phyloP scores from a whole-genome alignment of 2,113 vertebrate genomes.

The Reinhardtius hippoglossoides region DNA sequence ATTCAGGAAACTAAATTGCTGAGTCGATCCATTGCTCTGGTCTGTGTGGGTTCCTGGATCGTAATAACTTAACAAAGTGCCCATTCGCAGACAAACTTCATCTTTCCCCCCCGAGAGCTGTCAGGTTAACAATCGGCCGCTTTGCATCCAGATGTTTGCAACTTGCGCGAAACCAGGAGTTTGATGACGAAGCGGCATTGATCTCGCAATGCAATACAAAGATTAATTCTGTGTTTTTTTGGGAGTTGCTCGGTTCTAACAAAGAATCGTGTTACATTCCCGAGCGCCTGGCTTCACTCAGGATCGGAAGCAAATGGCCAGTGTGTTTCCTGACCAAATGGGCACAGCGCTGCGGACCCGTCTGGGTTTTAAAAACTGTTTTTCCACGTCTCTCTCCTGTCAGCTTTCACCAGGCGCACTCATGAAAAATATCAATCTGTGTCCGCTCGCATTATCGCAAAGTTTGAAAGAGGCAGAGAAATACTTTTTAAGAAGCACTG shows the following conservation, averaged over 20 bases:
- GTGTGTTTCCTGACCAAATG: slow-evolving; percentile 64
- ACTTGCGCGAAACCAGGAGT: slow-evolving; percentile 14
- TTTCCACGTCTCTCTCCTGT: slow-evolving; percentile 25
- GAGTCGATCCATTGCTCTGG: slow-evolving; percentile 56
- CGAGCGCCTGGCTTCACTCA: slow-evolving; percentile 49
- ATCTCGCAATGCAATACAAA: slow-evolving; percentile 11
- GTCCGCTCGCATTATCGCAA: background rate
- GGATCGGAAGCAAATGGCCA: slow-evolving; percentile 67
- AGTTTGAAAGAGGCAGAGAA: slow-evolving; percentile 2
- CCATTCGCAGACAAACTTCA: slow-evolving; percentile 58
- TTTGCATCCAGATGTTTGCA: slow-evolving; percentile 66
- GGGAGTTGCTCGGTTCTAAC: slow-evolving; percentile 34
- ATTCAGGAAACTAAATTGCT: slow-evolving; percentile 70
- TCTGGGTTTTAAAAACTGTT: background rate
- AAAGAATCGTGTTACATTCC: slow-evolving; percentile 53
- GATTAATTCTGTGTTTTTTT: slow-evolving; percentile 43
- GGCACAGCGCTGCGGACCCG: slow-evolving; percentile 42
- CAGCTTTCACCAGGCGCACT: slow-evolving; percentile 18
- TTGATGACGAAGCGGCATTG: slow-evolving; percentile 59
- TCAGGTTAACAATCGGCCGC: slow-evolving; percentile 41
- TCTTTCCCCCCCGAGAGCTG: slow-evolving; percentile 43
- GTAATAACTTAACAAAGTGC: slow-evolving; percentile 65
- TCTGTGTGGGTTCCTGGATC: slow-evolving; percentile 61
- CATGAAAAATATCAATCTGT: background rate
- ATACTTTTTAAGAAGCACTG: background rate